These are phyloP conservation scores for Thereva unica DNA, from an alignment of 2,888 invertebrate genomes.

Conservation along the genomic window DNA sequence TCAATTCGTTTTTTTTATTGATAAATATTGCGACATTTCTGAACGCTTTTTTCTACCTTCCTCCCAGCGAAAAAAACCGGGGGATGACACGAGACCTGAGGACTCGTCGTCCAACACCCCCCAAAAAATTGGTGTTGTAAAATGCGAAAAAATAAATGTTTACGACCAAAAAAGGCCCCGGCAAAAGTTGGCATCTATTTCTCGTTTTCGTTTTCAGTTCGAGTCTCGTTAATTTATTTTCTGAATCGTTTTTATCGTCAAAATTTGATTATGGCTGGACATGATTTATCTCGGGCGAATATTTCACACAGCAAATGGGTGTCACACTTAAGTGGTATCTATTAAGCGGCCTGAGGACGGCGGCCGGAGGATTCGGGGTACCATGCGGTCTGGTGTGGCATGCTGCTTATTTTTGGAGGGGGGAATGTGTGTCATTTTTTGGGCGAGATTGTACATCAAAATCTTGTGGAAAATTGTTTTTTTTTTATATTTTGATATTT, in stretches of 20 bases:
- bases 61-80: slow-evolving; percentile 2
- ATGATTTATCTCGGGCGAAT: slow-evolving; percentile 34
- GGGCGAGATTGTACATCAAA: too few species aligned
- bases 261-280: slow-evolving; percentile 36
- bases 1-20: slow-evolving; percentile 25
- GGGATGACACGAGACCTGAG: not conserved
- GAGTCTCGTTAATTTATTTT: slow-evolving; percentile 24
- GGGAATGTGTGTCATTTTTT: too few species aligned
- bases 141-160: too few species aligned
- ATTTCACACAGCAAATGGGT: slow-evolving; percentile 32
- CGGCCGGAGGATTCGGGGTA: not conserved
- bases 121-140: too few species aligned
- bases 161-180: not conserved
- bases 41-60: slow-evolving; percentile 20
- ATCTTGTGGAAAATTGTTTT: too few species aligned
- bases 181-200: slow-evolving; percentile 8
- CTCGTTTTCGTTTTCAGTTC: slow-evolving; percentile 20
- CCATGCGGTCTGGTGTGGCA: too few species aligned
- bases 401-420: too few species aligned
- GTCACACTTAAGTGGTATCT: slow-evolving; percentile 26
- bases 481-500: too few species aligned
- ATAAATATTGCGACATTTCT: slow-evolving; percentile 34
- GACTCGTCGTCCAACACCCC: too few species aligned
- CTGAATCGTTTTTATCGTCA: slow-evolving; percentile 28
- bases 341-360: not conserved